These are phyloP conservation scores for Scaptomyza polygonia DNA, from an alignment of 2,888 invertebrate genomes.

Conservation along the genomic window DNA sequence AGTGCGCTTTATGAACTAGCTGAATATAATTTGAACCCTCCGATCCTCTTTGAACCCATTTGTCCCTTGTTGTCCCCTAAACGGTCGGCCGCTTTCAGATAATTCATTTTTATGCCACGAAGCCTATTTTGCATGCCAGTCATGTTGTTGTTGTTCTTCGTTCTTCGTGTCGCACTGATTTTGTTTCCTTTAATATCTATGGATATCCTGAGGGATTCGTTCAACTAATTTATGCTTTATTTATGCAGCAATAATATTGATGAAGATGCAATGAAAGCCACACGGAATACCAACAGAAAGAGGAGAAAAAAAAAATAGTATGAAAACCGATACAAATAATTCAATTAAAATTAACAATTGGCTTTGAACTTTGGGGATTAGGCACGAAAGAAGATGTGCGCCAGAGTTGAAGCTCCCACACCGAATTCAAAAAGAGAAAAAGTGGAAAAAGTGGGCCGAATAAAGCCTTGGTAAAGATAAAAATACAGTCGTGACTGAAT, in stretches of 20 bases:
- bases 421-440: too few relatives aligned
- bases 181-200: constrained; percentile 34
- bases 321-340: constrained; percentile 58
- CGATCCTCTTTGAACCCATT: neutral
- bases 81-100: constrained; percentile 30
- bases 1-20: constrained; percentile 63
- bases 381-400: neutral
- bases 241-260: constrained; percentile 70
- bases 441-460: too few relatives aligned
- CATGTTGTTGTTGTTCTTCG: constrained; percentile 25
- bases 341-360: constrained; percentile 65
- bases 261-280: constrained; percentile 32
- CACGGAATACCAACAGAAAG: neutral
- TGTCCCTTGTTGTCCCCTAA: neutral
- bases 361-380: constrained; percentile 1
- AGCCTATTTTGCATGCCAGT: constrained; percentile 59
- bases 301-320: neutral
- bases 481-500: too few relatives aligned
- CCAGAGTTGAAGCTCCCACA: too few relatives aligned
- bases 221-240: constrained; percentile 70
- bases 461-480: too few relatives aligned
- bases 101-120: constrained; percentile 67
- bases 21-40: constrained; percentile 56
- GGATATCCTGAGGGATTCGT: constrained; percentile 42
- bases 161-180: constrained; percentile 59